Conservation (phyloP, 2,888 invertebrate species). For the Pecten maximus region DNA sequence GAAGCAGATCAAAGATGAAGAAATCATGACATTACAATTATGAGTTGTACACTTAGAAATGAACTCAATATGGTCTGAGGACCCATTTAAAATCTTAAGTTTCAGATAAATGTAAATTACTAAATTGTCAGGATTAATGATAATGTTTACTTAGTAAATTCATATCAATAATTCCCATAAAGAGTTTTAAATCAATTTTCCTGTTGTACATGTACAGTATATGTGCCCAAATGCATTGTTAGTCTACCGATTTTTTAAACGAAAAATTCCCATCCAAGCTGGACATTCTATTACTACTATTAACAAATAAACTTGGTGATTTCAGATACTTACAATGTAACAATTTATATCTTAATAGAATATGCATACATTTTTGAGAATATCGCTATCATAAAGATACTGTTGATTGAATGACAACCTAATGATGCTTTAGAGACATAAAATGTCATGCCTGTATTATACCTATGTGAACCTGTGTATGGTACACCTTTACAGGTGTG, state of each 20-base stretch:
- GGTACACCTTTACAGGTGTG: slow-evolving; percentile 9
- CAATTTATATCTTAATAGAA: no score
- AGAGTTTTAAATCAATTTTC: background rate
- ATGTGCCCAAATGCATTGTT: background rate
- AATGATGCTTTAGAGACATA: background rate
- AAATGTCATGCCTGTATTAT: background rate
- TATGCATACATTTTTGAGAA: no score
- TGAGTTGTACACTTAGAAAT: background rate
- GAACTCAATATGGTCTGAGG: background rate
- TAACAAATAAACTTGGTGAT: background rate
- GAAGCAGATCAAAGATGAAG: background rate
- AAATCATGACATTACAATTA: background rate
- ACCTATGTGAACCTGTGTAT: background rate
- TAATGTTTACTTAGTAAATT: background rate
- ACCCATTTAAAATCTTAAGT: background rate
- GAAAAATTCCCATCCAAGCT: background rate
- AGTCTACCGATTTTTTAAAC: background rate
- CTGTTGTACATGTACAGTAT: background rate
- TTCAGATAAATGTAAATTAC: background rate
- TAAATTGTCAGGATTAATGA: background rate
- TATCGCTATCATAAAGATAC: no score
- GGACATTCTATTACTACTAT: background rate
- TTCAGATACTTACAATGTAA: background rate
- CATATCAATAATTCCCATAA: background rate
- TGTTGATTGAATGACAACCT: background rate